These are phyloP conservation scores for Apus apus DNA, from an alignment of 2,113 vertebrate genomes.

Conservation along the genomic window DNA sequence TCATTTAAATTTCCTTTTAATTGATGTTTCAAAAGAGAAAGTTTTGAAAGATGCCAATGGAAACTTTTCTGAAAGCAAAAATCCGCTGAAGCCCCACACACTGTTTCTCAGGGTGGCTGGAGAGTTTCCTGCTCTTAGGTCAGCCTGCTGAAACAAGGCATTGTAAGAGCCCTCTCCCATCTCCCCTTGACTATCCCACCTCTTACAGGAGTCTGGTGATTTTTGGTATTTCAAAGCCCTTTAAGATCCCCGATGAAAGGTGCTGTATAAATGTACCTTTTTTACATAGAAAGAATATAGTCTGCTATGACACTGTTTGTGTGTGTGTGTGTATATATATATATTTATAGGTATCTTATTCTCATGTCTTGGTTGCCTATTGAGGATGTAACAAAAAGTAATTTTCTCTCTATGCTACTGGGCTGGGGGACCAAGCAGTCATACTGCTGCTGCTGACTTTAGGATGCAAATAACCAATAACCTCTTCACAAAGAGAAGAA, in stretches of 20 bases:
- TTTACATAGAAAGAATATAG: background rate
- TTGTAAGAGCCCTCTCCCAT: background rate
- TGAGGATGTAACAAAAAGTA: background rate
- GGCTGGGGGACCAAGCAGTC: background rate
- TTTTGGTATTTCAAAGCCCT: background rate
- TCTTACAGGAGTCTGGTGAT: background rate
- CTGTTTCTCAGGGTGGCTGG: background rate
- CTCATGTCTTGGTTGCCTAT: background rate
- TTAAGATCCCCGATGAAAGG: background rate
- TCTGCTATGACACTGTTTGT: background rate
- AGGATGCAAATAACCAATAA: background rate
- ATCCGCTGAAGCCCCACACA: background rate
- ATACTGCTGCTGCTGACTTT: background rate
- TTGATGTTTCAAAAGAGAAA: background rate
- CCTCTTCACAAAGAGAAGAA: too few relatives aligned
- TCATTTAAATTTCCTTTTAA: background rate
- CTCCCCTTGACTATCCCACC: background rate
- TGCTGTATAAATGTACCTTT: background rate
- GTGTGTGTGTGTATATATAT: background rate
- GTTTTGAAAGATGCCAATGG: background rate
- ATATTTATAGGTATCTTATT: background rate
- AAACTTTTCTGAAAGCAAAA: slow-evolving; percentile 12
- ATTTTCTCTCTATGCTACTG: background rate
- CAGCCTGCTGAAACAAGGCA: background rate
- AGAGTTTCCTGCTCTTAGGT: background rate